Base-by-base conservation (phyloP, 2,113 vertebrate species). In the Chauna torquata region DNA sequence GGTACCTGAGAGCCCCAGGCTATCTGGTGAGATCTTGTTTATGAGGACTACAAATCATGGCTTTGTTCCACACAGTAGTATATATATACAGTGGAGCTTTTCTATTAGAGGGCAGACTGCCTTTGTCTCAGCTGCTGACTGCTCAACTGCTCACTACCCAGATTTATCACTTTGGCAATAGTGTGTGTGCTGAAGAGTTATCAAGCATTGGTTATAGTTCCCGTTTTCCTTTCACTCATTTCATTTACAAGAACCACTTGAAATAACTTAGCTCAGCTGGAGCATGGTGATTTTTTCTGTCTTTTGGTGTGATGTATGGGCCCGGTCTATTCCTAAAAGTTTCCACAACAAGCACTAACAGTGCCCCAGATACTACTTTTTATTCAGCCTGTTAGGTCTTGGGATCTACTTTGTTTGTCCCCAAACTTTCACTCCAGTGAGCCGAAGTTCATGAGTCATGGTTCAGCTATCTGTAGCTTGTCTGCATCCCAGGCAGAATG, bases 131-230 rank as follows among this genome's bases (percentile, higher is more conserved):
- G 81, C 52, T 96, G 61, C 83, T 96, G 77, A 47, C 68, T 92
- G 80, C 22, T 91, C 62, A 72, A 57, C n/a, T 91, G 59, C 72
- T 84, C 13, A 0, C 75, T 83, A 38, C 36, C 28, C 57, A 52
- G 57, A 92, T 94, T 95, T 92, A 96, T 92, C 28, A 47, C 61
- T 82, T 76, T 91, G 86, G 93, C 86, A 96, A 50, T 61, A 70
- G 36, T 47, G 71, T 9, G 25, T 11, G 5, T 4, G 9, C 45
- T 87, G 81, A 88, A 96, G 69, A 82, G 55, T 87, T 89, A 91
- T 55, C 65, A 94, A 89, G 77, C 72, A 79, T 30, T 75, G 77
- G 69, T 71, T 89, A 82, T 84, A 36, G 72, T 69, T 89, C 74
- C 34, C 61, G 81, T 90, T 95, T 95, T 80, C 40, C 9, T 27